Base-by-base conservation (phyloP, 2,797 vertebrate genomes). In the Helicolenus hilgendorfi region DNA sequence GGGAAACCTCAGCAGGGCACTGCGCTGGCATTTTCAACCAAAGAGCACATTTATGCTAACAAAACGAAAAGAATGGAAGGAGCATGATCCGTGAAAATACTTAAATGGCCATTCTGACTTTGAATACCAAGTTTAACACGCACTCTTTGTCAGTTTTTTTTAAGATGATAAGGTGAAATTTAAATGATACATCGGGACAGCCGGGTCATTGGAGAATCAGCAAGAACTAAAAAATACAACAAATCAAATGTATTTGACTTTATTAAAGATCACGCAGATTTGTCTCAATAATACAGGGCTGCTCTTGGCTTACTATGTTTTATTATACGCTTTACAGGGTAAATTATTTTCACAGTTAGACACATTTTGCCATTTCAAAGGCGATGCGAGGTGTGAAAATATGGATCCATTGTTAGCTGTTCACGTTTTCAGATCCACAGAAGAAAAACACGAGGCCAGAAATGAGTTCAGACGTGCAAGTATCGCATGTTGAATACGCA, bases 11-110 rank as follows among this genome's bases (percentile, higher is more conserved):
- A 96, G 94, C 94, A 76, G 92, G 94, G 78, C 86, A 86, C 86
- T 64, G 38, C 24, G 31, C 82, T 94, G 92, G 91, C 94, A 95
- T 96, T 96, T 95, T 81, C 87, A 89, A 83, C 91, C 88, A 92
- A 88, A 93, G 85, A 89, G 78, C 83, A 87, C 79, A 84, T 89
- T 49, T 86, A 85, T 85, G 70, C 75, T 11, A 15, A 18, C 4
- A 55, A 86, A 89, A 71, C 74, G 63, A 89, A 86, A 86, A 85
- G 73, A 88, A 71, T 84, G 78, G 67, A 73, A 15, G 68, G 69
- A 64, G 72, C 79, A 91, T 79, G 68, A 93, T 89, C 88, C 64
- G 55, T 83, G 82, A 79, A 87, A 85, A 90, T 73, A 86, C 72
- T 86, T 77, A 84, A 91, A 85, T 84, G 68, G 36, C 22, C 81